phyloP scores from a whole-genome alignment of 1,140 invertebrate species.

The Sinonovacula constricta region DNA sequence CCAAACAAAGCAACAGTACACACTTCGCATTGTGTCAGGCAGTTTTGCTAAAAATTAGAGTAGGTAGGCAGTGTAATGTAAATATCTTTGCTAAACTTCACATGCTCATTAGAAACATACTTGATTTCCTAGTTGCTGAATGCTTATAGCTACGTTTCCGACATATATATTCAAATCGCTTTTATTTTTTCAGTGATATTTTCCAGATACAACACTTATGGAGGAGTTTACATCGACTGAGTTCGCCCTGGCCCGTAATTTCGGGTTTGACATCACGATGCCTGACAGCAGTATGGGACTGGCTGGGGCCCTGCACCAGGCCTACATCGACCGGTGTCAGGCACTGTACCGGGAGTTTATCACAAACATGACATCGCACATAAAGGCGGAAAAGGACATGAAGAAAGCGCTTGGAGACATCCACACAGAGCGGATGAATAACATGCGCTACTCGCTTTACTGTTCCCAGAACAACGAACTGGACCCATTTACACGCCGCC shows the following conservation, averaged over 20 bases:
- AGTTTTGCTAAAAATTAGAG: too few relatives aligned
- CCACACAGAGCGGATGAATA: slow-evolving; percentile 32
- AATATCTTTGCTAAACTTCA: too few relatives aligned
- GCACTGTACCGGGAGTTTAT: slow-evolving; percentile 39
- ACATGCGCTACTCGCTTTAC: slow-evolving; percentile 37
- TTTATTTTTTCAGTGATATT: too few relatives aligned
- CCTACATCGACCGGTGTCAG: slow-evolving; percentile 37
- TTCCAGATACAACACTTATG: too few relatives aligned
- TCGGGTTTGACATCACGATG: slow-evolving; percentile 49
- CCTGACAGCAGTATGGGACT: slow-evolving; percentile 36
- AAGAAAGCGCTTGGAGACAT: slow-evolving; percentile 29
- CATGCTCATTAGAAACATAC: too few relatives aligned
- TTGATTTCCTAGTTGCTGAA: too few relatives aligned
- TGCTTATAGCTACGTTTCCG: too few relatives aligned
- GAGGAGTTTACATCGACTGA: slow-evolving; percentile 1
- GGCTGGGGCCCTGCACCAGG: slow-evolving; percentile 30
- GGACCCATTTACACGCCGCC: slow-evolving; percentile 20
- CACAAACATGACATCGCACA: slow-evolving; percentile 37
- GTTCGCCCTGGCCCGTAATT: slow-evolving; percentile 29
- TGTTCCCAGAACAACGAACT: neutral
- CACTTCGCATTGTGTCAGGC: too few relatives aligned
- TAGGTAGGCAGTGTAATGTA: too few relatives aligned
- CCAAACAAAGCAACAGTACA: too few relatives aligned
- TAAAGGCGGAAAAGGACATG: slow-evolving; percentile 27
- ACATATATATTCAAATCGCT: too few relatives aligned